Percentiles rank a stretch among this genome's conserved stretches.
These are phyloP conservation scores for Nibea coibor DNA, from an alignment of 2,113 vertebrate genomes.

Conservation along the genomic window DNA sequence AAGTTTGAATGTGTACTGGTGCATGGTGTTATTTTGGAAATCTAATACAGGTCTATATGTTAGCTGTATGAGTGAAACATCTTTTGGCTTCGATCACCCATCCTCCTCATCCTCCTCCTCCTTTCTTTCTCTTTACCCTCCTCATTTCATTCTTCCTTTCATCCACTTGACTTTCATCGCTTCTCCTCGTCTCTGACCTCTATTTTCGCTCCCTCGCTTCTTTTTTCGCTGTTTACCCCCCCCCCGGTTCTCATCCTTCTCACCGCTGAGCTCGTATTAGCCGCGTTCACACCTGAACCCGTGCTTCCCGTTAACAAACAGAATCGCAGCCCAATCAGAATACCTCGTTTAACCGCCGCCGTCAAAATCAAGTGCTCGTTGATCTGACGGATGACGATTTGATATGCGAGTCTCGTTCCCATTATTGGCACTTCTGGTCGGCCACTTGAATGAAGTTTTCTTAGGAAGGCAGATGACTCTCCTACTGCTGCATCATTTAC, in stretches of 20 bases:
- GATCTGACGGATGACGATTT: slow-evolving; percentile 14
- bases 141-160: neutral
- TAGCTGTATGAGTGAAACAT: slow-evolving; percentile 36
- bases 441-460: neutral
- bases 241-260: neutral
- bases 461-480: neutral
- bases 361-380: slow-evolving; percentile 31
- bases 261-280: neutral
- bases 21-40: neutral
- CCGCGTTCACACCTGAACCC: slow-evolving; percentile 23
- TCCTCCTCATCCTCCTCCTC: slow-evolving; percentile 13
- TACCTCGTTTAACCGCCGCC: slow-evolving; percentile 26
- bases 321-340: slow-evolving; percentile 27
- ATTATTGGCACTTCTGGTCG: neutral
- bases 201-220: neutral
- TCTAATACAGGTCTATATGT: slow-evolving; percentile 2
- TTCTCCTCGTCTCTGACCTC: neutral
- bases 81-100: slow-evolving; percentile 22
- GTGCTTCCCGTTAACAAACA: slow-evolving; percentile 13
- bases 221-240: slow-evolving; percentile 4
- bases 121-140: neutral
- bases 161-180: slow-evolving; percentile 4
- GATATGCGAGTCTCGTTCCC: slow-evolving; percentile 13
- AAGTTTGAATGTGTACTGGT: neutral
- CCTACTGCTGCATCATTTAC: slow-evolving; percentile 18